Base-by-base conservation (phyloP, 2,797 vertebrate species). In the Urosaurus nigricauda region DNA sequence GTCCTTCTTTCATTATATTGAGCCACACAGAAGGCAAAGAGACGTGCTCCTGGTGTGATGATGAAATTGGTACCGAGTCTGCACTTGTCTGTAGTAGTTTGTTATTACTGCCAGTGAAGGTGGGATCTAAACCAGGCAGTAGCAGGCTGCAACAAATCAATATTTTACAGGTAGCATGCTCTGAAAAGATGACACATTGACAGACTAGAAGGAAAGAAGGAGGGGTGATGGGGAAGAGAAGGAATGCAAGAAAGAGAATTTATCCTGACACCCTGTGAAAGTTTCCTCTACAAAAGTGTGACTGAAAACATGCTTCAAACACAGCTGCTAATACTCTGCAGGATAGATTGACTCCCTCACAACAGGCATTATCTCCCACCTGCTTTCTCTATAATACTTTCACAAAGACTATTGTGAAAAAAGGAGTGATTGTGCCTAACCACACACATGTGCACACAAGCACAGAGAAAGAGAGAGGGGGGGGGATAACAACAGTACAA, bases 91-190 rank as follows among this genome's bases (percentile, higher is more conserved):
- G 94, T 87, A 95, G 95, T 92, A 92, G 96, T 96, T 97, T 97
- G 96, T 97, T 96, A 95, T 92, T 94, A 93, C 96, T 96, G 96
- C 95, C 94, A 94, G 95, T 94, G 94, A 96, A 96, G 94, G 95
- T 95, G 95, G 96, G 96, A 96, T 96, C 95, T 95, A 96, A 97
- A 95, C 95, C 94, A 96, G 96, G 96, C 97, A 97, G 94, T 95
- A 96, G 95, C 96, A 97, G 95, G 95, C 97, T 96, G 96, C 96
- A 96, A 96, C 94, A 96, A 97, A 97, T 97, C 97, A 97, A 97
- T 97, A 97, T 97, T 97, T 97, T 97, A 97, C 97, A 97, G 97
- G 96, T 97, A 97, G 96, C 95, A 93, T 96, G 95, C 96, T 97
- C 97, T 97, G 97, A 97, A 97, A 96, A 95, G 95, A 96, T 96